Conservation (phyloP, 2,113 vertebrate genomes). For the Pteruthius melanotis region DNA sequence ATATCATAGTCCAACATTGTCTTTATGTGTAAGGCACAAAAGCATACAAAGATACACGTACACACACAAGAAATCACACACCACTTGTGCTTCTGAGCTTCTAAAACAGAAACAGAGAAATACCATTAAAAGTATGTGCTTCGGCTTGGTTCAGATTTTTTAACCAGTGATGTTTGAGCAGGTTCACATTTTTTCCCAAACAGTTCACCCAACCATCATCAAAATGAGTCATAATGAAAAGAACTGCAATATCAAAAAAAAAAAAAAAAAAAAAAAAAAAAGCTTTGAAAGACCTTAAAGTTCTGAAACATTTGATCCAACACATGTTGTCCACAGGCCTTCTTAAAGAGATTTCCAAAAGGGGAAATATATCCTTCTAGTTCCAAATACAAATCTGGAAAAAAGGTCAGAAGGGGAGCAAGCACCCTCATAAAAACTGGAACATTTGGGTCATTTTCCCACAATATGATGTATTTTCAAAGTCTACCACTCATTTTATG, state of each 20-base stretch:
- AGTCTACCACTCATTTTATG: constrained; percentile 10
- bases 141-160: background rate
- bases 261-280: background rate
- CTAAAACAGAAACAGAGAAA: background rate
- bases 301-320: constrained; percentile 49
- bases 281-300: background rate
- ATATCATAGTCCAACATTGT: background rate
- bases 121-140: background rate
- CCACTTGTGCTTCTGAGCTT: background rate
- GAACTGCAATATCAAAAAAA: background rate
- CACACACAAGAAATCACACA: background rate
- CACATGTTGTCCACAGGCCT: constrained; percentile 9
- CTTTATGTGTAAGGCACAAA: background rate
- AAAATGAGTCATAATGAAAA: constrained; percentile 44
- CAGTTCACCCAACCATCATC: background rate
- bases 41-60: background rate
- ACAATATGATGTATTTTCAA: constrained; percentile 17
- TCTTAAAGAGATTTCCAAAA: constrained; percentile 37
- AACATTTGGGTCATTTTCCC: constrained; percentile 31
- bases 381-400: constrained; percentile 49
- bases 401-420: constrained; percentile 23
- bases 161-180: background rate
- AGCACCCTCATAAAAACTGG: constrained; percentile 19
- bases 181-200: background rate
- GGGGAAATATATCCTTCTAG: background rate